These are phyloP conservation scores for Vanessa atalanta DNA, from an alignment of 1,140 invertebrate species.

Conservation along the genomic window DNA sequence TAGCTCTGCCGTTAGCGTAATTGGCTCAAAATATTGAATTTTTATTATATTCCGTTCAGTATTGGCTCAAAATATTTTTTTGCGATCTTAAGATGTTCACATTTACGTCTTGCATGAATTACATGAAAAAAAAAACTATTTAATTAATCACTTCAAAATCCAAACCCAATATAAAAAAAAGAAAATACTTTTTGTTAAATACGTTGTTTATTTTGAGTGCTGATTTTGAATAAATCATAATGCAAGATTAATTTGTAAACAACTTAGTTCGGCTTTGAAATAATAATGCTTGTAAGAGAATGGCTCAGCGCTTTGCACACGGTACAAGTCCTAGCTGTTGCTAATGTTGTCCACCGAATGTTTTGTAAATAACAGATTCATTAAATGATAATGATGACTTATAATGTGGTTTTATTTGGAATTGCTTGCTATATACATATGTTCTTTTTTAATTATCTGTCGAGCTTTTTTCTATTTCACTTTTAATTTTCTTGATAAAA, in stretches of 20 bases:
- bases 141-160: too few species aligned
- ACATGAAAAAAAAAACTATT: background rate
- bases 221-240: background rate
- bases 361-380: slow-evolving; percentile 77
- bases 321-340: slow-evolving; percentile 53
- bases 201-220: too few species aligned
- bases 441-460: too few species aligned
- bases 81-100: slow-evolving; percentile 50
- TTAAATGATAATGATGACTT: slow-evolving; percentile 75
- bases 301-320: slow-evolving; percentile 40
- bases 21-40: slow-evolving; percentile 36
- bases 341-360: slow-evolving; percentile 72
- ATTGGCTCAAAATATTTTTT: slow-evolving; percentile 76
- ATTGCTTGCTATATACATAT: too few species aligned
- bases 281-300: slow-evolving; percentile 42
- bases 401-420: slow-evolving; percentile 57
- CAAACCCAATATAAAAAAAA: too few species aligned
- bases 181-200: too few species aligned
- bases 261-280: slow-evolving; percentile 40
- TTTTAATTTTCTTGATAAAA: too few species aligned
- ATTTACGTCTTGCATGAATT: slow-evolving; percentile 20
- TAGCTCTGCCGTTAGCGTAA: slow-evolving; percentile 22
- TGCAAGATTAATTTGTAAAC: slow-evolving; percentile 33
- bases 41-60: slow-evolving; percentile 57
- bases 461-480: too few species aligned